phyloP scores from a whole-genome alignment of 2,113 vertebrate species.

The Pica pica region DNA sequence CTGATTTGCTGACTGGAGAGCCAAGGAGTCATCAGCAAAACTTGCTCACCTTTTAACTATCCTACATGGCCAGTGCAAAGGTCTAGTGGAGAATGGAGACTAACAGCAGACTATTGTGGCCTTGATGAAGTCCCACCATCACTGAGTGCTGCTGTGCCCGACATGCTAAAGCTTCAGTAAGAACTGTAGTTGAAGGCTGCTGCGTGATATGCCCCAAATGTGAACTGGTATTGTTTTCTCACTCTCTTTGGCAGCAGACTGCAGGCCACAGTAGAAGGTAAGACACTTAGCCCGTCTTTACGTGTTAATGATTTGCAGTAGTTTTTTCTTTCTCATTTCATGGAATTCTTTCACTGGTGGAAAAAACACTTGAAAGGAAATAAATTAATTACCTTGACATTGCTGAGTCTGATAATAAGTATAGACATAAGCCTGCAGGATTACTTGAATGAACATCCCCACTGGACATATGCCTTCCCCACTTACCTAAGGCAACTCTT shows the following conservation, averaged over 20 bases:
- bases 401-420: not conserved
- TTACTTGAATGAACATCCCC: conserved; percentile 4
- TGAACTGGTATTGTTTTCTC: not conserved
- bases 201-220: not conserved
- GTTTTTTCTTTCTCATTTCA: not conserved
- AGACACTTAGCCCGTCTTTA: not conserved
- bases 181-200: too few species aligned
- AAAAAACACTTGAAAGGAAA: not conserved
- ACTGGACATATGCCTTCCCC: not conserved
- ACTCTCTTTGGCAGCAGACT: not conserved
- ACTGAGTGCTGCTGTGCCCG: not conserved
- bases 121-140: not conserved
- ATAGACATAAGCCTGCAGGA: not conserved
- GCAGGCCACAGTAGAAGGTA: not conserved
- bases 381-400: not conserved
- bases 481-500: not conserved
- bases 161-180: not conserved
- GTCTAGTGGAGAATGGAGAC: not conserved
- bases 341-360: not conserved
- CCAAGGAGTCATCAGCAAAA: not conserved
- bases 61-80: not conserved
- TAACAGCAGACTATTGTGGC: fast-evolving
- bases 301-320: not conserved
- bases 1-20: not conserved
- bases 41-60: not conserved